These are phyloP conservation scores for Salvator merianae DNA, from an alignment of 2,113 vertebrate genomes.

Conservation along the genomic window DNA sequence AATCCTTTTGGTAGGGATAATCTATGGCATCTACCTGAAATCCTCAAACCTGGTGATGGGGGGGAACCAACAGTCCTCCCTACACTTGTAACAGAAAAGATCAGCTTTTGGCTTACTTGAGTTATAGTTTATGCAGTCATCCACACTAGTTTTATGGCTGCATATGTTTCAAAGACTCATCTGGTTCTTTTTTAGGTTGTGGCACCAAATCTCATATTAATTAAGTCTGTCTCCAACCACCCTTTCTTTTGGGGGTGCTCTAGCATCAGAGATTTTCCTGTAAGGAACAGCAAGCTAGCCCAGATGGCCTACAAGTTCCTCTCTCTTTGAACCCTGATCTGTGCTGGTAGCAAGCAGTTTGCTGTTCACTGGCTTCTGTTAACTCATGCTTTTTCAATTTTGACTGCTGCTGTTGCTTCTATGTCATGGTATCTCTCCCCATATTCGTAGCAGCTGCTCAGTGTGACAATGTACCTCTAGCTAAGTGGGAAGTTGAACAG, in stretches of 20 bases:
- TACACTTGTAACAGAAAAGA: too few species aligned
- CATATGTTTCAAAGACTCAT: too few species aligned
- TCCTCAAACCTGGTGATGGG: too few species aligned
- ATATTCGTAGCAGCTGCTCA: constrained; percentile 62
- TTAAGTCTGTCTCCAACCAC: too few species aligned
- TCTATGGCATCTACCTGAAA: too few species aligned
- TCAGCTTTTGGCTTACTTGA: too few species aligned
- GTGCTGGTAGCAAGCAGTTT: not conserved
- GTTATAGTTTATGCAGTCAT: too few species aligned
- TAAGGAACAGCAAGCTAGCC: not conserved
- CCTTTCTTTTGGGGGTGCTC: not conserved
- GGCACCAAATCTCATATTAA: too few species aligned
- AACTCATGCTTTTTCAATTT: constrained; percentile 20
- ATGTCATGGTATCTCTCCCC: constrained; percentile 45
- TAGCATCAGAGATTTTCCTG: not conserved
- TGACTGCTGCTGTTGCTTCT: constrained; percentile 52
- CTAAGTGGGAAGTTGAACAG: constrained; percentile 64
- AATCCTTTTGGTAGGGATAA: too few species aligned
- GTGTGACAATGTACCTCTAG: constrained; percentile 66
- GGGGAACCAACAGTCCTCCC: too few species aligned
- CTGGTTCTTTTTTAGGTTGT: too few species aligned
- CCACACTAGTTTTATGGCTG: too few species aligned
- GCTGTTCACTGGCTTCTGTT: not conserved
- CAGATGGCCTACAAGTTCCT: not conserved
- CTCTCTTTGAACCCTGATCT: not conserved